Percentiles rank a stretch among this genome's conserved stretches.
Evolutionary conservation across 2,797 vertebrate species (phyloP).

Genomic region (Hirundo rustica): DNA sequence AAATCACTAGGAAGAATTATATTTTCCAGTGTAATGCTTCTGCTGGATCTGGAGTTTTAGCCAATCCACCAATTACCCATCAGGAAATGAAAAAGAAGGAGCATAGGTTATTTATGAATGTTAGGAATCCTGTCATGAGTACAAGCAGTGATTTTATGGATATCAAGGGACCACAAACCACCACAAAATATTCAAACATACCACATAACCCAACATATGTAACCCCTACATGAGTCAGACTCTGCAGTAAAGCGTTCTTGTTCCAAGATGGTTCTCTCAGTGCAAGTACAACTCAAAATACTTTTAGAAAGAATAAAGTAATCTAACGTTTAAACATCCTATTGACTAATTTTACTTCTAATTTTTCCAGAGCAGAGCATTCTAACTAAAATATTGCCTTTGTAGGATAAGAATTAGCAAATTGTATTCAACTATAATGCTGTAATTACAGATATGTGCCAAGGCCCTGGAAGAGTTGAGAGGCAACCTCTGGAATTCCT

Average conservation of each 20-base stretch:
- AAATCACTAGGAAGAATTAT: constrained; percentile 8
- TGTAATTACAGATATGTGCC: not conserved
- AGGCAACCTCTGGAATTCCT: not conserved
- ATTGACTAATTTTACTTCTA: not conserved
- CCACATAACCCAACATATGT: not conserved
- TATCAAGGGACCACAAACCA: constrained; percentile 4
- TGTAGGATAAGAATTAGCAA: not conserved
- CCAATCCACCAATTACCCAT: not conserved
- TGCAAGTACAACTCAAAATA: not conserved
- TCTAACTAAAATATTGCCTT: not conserved
- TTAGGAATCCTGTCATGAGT: not conserved
- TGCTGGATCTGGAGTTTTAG: not conserved
- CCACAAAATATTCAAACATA: not conserved
- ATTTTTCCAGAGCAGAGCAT: not conserved
- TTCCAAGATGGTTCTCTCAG: not conserved
- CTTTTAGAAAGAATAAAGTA: not conserved
- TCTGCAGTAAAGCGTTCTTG: not conserved
- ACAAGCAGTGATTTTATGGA: constrained; percentile 22
- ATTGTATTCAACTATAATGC: not conserved
- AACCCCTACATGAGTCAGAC: not conserved
- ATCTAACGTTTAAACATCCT: not conserved
- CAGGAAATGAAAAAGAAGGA: not conserved
- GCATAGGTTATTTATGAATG: not conserved
- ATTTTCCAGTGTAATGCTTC: constrained; percentile 10
- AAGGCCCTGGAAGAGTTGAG: not conserved